These are phyloP conservation scores for Anabas testudineus DNA, from an alignment of 2,797 vertebrate species.

Conservation along the genomic window DNA sequence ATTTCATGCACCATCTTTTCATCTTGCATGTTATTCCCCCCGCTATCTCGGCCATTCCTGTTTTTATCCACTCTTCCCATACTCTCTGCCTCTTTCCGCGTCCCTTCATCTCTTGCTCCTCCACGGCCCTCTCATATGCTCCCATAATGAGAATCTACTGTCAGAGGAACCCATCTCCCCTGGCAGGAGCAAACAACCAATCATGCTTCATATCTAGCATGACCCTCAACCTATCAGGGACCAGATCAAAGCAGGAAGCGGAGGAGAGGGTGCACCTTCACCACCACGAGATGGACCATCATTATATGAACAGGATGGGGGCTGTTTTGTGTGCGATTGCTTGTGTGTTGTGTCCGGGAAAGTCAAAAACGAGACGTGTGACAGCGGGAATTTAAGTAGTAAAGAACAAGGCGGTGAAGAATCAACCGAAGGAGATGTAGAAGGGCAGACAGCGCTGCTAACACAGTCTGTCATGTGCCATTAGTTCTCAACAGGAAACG, in stretches of 20 bases:
- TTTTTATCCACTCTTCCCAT: slow-evolving; percentile 23
- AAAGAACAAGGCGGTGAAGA: slow-evolving; percentile 29
- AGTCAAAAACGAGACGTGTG: slow-evolving; percentile 13
- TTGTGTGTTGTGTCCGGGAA: slow-evolving; percentile 9
- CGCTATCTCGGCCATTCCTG: slow-evolving; percentile 5
- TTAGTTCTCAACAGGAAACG: slow-evolving; percentile 53
- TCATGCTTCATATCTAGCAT: slow-evolving; percentile 55
- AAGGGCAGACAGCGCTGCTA: slow-evolving; percentile 49
- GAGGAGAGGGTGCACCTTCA: slow-evolving; percentile 15
- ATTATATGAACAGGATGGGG: slow-evolving; percentile 45
- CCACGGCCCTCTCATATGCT: slow-evolving; percentile 40
- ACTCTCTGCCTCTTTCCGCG: slow-evolving; percentile 14
- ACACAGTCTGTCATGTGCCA: slow-evolving; percentile 65
- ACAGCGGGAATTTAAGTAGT: slow-evolving; percentile 30
- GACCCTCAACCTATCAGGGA: slow-evolving; percentile 61
- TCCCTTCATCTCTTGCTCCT: slow-evolving; percentile 56
- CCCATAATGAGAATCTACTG: slow-evolving; percentile 67
- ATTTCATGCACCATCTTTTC: slow-evolving; percentile 42
- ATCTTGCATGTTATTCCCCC: slow-evolving; percentile 16
- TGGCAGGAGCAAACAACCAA: slow-evolving; percentile 65
- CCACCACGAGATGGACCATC: slow-evolving; percentile 45
- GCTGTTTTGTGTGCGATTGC: slow-evolving; percentile 11
- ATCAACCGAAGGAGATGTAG: slow-evolving; percentile 49
- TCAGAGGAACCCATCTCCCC: slow-evolving; percentile 49
- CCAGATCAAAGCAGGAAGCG: slow-evolving; percentile 66